A percentile compares a stretch with the other conserved stretches of the same genome.
phyloP scores from a whole-genome alignment of 2,113 vertebrate species.

The Speoplatyrhinus poulsoni region DNA sequence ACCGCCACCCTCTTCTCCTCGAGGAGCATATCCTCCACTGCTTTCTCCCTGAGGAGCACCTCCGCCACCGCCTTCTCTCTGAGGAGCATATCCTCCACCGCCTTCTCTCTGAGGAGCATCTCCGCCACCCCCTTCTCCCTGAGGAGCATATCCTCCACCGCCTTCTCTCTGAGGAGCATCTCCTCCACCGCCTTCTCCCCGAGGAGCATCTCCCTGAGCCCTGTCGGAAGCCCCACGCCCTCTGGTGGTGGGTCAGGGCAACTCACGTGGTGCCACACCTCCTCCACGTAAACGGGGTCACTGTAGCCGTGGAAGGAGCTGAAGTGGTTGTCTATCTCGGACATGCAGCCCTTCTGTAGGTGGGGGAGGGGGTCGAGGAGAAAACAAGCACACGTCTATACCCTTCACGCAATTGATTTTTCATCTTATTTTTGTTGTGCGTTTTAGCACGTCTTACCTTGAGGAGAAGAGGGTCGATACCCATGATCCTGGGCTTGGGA shows the following conservation, averaged over 20 bases:
- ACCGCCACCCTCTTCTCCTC: background rate
- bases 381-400: too few relatives aligned
- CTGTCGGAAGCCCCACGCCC: conserved; percentile 3
- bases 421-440: background rate
- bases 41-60: background rate
- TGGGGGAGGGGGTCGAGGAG: background rate
- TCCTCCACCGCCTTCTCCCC: background rate
- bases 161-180: background rate
- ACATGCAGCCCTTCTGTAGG: conserved; percentile 73
- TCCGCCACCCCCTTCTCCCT: background rate
- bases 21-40: background rate
- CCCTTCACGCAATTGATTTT: background rate
- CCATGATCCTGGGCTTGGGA: conserved; percentile 73
- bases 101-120: too few relatives aligned
- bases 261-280: conserved; percentile 63
- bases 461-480: conserved; percentile 70
- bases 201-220: background rate
- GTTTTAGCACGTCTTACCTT: conserved; percentile 55
- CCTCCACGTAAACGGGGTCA: conserved; percentile 57
- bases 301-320: conserved; percentile 70
- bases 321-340: conserved; percentile 75
- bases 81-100: background rate
- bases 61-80: background rate
- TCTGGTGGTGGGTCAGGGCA: conserved; percentile 7
- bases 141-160: background rate